A percentile compares a stretch with the other conserved stretches of the same genome.
phyloP scores from a whole-genome alignment of 2,888 invertebrate species.

The Caenorhabditis macrosperma region DNA sequence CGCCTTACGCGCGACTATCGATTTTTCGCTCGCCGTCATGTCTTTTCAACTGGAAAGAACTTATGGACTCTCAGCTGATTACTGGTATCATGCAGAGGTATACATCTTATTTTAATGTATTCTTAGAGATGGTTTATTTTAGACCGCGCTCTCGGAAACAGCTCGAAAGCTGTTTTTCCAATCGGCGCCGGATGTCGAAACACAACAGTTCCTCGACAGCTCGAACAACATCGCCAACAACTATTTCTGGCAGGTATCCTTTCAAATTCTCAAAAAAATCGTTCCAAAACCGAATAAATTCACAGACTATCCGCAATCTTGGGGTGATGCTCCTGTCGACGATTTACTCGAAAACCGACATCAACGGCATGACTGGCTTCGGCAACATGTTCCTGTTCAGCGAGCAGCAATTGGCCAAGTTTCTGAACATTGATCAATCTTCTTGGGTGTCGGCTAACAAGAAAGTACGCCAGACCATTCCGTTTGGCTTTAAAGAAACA shows the following conservation, averaged over 20 bases:
- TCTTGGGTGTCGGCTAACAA: conserved; percentile 57
- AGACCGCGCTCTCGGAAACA: conserved; percentile 15
- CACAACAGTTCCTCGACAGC: conserved; percentile 67
- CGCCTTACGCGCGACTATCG: background rate
- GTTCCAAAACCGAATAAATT: conserved; percentile 72
- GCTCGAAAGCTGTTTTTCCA: conserved; percentile 22
- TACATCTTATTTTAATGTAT: background rate
- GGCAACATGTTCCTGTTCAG: conserved; percentile 98
- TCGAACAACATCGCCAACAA: conserved; percentile 63
- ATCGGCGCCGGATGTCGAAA: conserved; percentile 55
- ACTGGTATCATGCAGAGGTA: conserved; percentile 58
- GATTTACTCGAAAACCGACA: conserved; percentile 95
- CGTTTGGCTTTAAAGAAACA: conserved; percentile 57
- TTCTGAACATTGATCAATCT: conserved; percentile 82
- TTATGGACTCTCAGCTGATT: conserved; percentile 35
- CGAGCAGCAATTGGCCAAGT: conserved; percentile 86
- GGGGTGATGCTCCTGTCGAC: conserved; percentile 89
- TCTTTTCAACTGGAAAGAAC: conserved; percentile 37
- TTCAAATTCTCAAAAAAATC: background rate
- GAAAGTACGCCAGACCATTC: conserved; percentile 35
- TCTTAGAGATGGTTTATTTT: background rate
- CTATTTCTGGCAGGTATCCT: conserved; percentile 71
- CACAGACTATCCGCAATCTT: conserved; percentile 92
- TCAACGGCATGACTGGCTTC: conserved; percentile 87
- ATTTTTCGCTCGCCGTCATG: conserved; percentile 22